Percentiles rank a stretch among this genome's conserved stretches.
phyloP scores from a whole-genome alignment of 2,113 vertebrate genomes.

The Kryptolebias marmoratus region DNA sequence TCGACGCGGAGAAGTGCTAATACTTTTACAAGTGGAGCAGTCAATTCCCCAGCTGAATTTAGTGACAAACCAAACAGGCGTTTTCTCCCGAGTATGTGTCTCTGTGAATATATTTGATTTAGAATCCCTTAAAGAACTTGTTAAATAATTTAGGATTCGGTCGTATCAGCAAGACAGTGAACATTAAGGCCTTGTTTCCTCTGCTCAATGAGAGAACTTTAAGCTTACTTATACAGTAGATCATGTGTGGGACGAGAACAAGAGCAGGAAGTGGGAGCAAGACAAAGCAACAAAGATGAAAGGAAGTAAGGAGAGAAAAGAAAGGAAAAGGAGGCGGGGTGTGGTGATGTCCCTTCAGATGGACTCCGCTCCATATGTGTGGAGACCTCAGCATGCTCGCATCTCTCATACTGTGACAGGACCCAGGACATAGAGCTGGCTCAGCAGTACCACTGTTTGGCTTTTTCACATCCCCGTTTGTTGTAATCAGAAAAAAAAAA shows the following conservation, averaged over 20 bases:
- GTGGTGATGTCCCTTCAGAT: slow-evolving; percentile 53
- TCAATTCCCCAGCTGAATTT: slow-evolving; percentile 69
- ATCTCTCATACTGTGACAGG: slow-evolving; percentile 63
- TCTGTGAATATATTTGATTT: slow-evolving; percentile 77
- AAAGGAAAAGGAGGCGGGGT: slow-evolving; percentile 44
- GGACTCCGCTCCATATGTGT: slow-evolving; percentile 53
- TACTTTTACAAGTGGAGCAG: slow-evolving; percentile 73
- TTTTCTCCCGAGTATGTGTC: slow-evolving; percentile 57
- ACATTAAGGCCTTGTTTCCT: slow-evolving; percentile 39
- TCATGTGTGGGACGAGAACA: slow-evolving; percentile 14
- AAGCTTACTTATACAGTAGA: slow-evolving; percentile 9
- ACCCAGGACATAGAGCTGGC: slow-evolving; percentile 51
- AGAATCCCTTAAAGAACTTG: slow-evolving; percentile 64
- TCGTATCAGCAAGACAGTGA: slow-evolving; percentile 45
- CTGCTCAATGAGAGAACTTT: slow-evolving; percentile 40
- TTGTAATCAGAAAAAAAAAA: slow-evolving; percentile 66
- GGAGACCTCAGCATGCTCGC: slow-evolving; percentile 61
- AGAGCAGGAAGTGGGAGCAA: slow-evolving; percentile 26
- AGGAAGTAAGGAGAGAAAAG: slow-evolving; percentile 32
- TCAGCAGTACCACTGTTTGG: slow-evolving; percentile 65
- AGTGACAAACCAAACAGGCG: slow-evolving; percentile 63
- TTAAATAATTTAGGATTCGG: slow-evolving; percentile 68
- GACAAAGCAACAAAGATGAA: slow-evolving; percentile 42
- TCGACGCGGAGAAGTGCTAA: slow-evolving; percentile 73
- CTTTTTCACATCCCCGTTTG: slow-evolving; percentile 62